These are phyloP conservation scores for Dendrocincla fuliginosa DNA, from an alignment of 2,797 vertebrate genomes.

Conservation along the genomic window DNA sequence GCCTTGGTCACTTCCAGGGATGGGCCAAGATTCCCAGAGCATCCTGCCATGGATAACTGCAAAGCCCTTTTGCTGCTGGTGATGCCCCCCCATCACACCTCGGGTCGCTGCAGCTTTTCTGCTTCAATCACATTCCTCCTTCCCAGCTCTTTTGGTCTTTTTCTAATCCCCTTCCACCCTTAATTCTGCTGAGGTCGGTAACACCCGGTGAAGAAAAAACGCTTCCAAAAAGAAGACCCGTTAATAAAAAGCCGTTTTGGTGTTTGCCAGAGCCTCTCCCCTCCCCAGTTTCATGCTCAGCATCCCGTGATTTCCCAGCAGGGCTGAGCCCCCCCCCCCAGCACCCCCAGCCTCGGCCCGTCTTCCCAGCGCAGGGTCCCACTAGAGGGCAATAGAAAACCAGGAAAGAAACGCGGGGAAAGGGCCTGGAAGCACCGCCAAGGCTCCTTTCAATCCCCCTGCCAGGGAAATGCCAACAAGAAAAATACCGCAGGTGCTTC, in stretches of 20 bases:
- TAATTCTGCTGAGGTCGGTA: not conserved
- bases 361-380: not conserved
- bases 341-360: not conserved
- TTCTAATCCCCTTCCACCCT: not conserved
- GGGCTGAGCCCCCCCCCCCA: not conserved
- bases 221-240: not conserved
- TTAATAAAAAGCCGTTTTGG: not conserved
- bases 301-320: not conserved
- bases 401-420: not conserved
- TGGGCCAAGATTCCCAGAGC: not conserved
- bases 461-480: not conserved
- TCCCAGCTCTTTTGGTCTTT: too few species aligned
- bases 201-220: rapidly evolving
- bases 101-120: not conserved
- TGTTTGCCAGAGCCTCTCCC: not conserved
- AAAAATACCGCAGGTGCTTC: not conserved
- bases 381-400: conserved; percentile 64
- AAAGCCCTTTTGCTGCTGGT: rapidly evolving
- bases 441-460: not conserved
- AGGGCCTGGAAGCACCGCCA: not conserved
- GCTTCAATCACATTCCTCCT: not conserved
- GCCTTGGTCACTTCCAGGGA: not conserved
- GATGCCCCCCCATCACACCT: not conserved
- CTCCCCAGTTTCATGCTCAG: not conserved
- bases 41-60: not conserved